Base-by-base conservation (phyloP, 1,140 invertebrate species). In the Pachyrhynchus sulphureomaculatus region DNA sequence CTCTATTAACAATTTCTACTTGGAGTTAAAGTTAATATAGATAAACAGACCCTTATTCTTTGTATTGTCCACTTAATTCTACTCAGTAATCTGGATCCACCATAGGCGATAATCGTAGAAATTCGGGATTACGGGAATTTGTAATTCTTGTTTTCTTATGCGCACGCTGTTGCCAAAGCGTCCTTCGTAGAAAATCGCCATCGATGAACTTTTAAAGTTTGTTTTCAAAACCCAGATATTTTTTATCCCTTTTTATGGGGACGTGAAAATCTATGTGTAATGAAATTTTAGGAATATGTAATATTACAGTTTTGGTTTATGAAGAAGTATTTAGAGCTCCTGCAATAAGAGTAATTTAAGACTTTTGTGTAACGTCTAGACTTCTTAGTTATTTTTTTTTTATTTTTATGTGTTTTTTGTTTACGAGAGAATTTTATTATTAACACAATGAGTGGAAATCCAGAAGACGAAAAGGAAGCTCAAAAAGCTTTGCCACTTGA, bases 401-500 rank as follows among this genome's bases (percentile, higher is more conserved):
- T n/a, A 32, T 9, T 53, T 29, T 34, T 18, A 34, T 23, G 3
- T 34, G 9, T n/a, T 45, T 26, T 49, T 41, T 47, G 20, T 51
- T 42, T 32, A 41, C 45, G 42, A 44, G 52, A 26, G 13, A 39
- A 18, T 20, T n/a, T 21, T n/a, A 12, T 17, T 23, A 2, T 45
- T 48, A 54, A 64, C 73, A 64, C 41, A n/a, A 75, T 75, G 73
- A 74, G 71, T 70, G 64, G 64, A 51, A 76, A 74, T 60, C 26
- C 47, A n/a, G 74, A 76, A 15, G 75, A 76, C 8, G 73, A 75
- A 12, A 76, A 76, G 55, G 75, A 76, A 37, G 21, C 65, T 17
- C 69, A 66, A 10, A 76, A 75, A 55, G 58, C 64, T 10, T 64
- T 73, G 18, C 75, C 75, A 26, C 62, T 76, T 41, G 75, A 76